These are phyloP conservation scores for Noctilio leporinus DNA, from an alignment of 2,113 vertebrate species.

Conservation along the genomic window DNA sequence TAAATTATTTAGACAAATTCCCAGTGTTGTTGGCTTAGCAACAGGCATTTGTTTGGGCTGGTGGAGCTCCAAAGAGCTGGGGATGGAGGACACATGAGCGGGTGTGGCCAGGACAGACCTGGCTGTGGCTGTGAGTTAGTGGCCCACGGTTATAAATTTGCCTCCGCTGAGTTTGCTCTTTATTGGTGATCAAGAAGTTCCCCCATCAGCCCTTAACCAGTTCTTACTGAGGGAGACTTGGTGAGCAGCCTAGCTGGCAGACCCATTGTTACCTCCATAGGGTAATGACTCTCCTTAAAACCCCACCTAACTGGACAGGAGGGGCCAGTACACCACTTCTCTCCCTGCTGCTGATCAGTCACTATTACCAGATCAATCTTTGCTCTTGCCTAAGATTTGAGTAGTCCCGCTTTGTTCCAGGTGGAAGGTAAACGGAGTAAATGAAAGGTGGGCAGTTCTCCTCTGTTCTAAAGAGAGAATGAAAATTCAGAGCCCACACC, in stretches of 20 bases:
- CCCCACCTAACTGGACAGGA: neutral
- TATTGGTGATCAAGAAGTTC: neutral
- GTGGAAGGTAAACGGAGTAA: neutral
- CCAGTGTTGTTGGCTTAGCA: neutral
- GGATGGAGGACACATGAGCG: neutral
- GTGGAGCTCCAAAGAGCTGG: neutral
- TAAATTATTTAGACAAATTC: neutral
- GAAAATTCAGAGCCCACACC: neutral
- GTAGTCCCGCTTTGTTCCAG: neutral
- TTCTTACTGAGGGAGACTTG: neutral
- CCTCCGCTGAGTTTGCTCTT: neutral
- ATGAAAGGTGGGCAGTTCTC: neutral
- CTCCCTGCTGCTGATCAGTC: neutral
- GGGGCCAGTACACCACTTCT: neutral
- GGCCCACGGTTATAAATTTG: neutral
- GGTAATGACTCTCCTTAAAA: neutral
- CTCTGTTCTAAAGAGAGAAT: neutral
- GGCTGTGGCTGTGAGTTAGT: neutral
- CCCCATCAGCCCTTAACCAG: neutral
- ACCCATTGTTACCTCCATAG: accelerated
- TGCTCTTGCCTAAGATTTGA: neutral
- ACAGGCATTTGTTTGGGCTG: neutral
- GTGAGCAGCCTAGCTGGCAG: neutral
- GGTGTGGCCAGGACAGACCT: neutral
- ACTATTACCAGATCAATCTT: neutral